Conservation (phyloP, 30 jellyfish, hydroid and myxozoan genomes). For the Phacellophora camtschatica region DNA sequence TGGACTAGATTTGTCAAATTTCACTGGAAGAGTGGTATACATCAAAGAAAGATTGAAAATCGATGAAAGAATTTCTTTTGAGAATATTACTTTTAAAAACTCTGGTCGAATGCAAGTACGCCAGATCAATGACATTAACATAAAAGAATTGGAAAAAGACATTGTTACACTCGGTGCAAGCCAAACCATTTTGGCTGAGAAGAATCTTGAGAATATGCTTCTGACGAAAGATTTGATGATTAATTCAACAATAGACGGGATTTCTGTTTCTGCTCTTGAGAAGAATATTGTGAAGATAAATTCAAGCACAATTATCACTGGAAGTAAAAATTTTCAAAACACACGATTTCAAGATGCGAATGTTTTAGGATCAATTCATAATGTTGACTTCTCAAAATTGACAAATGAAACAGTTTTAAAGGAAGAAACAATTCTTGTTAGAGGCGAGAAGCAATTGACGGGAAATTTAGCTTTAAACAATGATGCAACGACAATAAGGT, state of each 20-base stretch:
- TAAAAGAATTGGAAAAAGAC: constrained; percentile 41
- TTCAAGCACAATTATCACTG: background rate
- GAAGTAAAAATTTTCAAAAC: background rate
- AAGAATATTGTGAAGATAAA: background rate
- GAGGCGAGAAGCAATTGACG: constrained; percentile 10
- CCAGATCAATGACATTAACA: constrained; percentile 47
- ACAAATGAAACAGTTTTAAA: constrained; percentile 29
- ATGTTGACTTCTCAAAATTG: background rate
- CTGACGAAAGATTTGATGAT: constrained; percentile 12
- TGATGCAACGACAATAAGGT: background rate
- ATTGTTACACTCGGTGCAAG: constrained; percentile 53
- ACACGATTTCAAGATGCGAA: background rate
- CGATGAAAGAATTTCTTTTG: background rate
- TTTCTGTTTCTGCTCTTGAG: constrained; percentile 45
- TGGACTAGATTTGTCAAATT: constrained; percentile 63
- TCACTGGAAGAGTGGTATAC: background rate
- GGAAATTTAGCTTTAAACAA: constrained; percentile 19
- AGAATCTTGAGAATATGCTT: constrained; percentile 6
- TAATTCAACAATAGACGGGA: constrained; percentile 46
- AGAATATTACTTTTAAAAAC: background rate
- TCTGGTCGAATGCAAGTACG: background rate
- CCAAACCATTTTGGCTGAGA: constrained; percentile 45
- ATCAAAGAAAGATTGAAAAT: background rate
- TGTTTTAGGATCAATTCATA: constrained; percentile 21
- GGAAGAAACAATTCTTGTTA: background rate